Percentiles rank a stretch among this genome's conserved stretches.
Evolutionary conservation across 2,113 vertebrate species (phyloP).

Genomic region (Cnemophilus loriae): DNA sequence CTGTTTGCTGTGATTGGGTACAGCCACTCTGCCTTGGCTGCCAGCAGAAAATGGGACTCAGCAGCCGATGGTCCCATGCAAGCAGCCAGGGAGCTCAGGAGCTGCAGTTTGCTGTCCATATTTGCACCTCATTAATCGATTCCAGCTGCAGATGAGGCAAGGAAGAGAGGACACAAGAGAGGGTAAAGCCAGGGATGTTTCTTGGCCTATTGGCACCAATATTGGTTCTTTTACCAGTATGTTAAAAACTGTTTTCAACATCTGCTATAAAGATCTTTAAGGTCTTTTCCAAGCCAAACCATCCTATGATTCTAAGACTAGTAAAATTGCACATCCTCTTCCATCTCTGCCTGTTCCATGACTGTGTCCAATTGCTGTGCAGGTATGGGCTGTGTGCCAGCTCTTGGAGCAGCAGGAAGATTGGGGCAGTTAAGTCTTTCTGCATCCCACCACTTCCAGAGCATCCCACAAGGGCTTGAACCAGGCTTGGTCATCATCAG

Average conservation of each 20-base stretch:
- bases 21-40: neutral
- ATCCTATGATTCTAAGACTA: neutral
- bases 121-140: neutral
- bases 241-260: neutral
- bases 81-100: accelerated
- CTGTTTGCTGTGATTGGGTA: neutral
- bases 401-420: neutral
- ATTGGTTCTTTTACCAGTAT: neutral
- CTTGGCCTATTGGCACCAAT: neutral
- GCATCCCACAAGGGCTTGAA: neutral
- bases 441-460: neutral
- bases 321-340: neutral
- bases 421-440: neutral
- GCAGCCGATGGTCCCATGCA: neutral
- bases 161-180: neutral
- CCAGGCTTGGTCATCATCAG: neutral
- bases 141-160: neutral
- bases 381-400: neutral
- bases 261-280: neutral
- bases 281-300: neutral
- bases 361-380: accelerated
- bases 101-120: neutral
- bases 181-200: neutral
- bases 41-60: neutral
- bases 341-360: neutral